These are phyloP conservation scores for Hippocampus guttulatus DNA, from an alignment of 2,113 vertebrate species.

Conservation along the genomic window DNA sequence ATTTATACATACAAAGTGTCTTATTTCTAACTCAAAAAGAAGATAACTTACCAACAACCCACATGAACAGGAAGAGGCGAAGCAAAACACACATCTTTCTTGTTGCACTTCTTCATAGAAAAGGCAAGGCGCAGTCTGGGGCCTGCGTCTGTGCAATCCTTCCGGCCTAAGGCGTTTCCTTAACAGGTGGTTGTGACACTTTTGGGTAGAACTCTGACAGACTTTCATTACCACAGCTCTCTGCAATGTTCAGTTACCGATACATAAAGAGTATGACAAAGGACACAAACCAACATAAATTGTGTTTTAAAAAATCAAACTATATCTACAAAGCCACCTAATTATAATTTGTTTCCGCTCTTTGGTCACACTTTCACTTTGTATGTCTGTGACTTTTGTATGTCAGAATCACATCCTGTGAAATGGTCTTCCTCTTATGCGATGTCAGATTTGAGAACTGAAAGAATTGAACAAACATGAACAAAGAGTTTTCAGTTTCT, in stretches of 20 bases:
- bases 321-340: not conserved
- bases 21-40: not conserved
- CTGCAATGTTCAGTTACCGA: too few relatives aligned
- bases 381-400: not conserved
- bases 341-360: not conserved
- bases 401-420: not conserved
- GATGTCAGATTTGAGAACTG: not conserved
- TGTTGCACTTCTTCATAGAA: not conserved
- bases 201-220: constrained; percentile 1
- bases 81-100: constrained; percentile 28
- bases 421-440: not conserved
- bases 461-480: not conserved
- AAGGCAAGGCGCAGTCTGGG: not conserved
- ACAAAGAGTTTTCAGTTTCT: not conserved
- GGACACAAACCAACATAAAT: not conserved
- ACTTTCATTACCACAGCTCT: not conserved
- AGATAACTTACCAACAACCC: constrained; percentile 44
- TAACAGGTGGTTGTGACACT: constrained; percentile 39
- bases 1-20: not conserved
- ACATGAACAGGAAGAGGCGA: constrained; percentile 19
- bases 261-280: not conserved
- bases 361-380: not conserved
- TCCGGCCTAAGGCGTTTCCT: constrained; percentile 50
- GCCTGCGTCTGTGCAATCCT: constrained; percentile 4
- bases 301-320: not conserved